phyloP scores from a whole-genome alignment of 2,797 vertebrate genomes.

The Oreochromis grahami region DNA sequence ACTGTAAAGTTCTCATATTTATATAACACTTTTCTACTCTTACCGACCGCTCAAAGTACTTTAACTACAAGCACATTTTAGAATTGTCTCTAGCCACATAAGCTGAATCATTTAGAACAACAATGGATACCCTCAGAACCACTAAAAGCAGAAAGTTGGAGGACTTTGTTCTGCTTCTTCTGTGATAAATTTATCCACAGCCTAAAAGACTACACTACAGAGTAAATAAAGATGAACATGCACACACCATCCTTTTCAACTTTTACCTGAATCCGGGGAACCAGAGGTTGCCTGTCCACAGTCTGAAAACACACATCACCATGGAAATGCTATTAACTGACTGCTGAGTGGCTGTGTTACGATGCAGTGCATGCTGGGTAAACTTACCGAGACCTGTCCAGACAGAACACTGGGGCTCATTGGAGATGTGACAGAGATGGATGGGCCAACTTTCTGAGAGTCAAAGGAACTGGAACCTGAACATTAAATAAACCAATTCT shows the following conservation, averaged over 20 bases:
- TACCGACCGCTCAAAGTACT: not conserved
- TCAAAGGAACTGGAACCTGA: slow-evolving; percentile 93
- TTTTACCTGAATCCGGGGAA: slow-evolving; percentile 97
- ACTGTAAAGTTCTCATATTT: not conserved
- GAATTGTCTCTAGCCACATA: not conserved
- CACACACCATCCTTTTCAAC: slow-evolving; percentile 70
- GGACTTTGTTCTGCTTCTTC: not conserved
- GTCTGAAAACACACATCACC: slow-evolving; percentile 54
- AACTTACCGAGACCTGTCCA: slow-evolving; percentile 92
- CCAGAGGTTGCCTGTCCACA: slow-evolving; percentile 75
- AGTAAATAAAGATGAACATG: slow-evolving; percentile 63
- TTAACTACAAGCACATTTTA: not conserved
- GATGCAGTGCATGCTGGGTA: slow-evolving; percentile 13
- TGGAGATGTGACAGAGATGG: slow-evolving; percentile 93
- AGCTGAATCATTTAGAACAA: not conserved
- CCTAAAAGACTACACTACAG: not conserved
- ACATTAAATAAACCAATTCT: not conserved
- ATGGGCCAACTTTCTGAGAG: slow-evolving; percentile 91
- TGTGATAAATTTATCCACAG: not conserved
- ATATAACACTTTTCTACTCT: not conserved
- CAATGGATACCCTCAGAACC: not conserved
- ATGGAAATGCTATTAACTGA: slow-evolving; percentile 1
- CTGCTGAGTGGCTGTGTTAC: not conserved
- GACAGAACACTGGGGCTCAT: slow-evolving; percentile 89
- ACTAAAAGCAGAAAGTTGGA: not conserved